phyloP scores from a whole-genome alignment of 1,140 invertebrate genomes.

The Orussus abietinus region DNA sequence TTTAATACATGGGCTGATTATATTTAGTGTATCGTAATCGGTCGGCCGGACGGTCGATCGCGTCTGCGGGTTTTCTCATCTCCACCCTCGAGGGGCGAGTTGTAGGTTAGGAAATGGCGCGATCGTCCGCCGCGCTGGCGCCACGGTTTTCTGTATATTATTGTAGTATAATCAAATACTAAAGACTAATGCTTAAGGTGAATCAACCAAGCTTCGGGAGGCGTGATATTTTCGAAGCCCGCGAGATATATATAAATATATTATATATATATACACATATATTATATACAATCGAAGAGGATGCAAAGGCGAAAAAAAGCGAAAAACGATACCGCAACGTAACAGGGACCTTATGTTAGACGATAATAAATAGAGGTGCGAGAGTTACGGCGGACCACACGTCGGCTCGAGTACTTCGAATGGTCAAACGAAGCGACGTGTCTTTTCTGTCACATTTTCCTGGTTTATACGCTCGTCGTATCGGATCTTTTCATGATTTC shows the following conservation, averaged over 20 bases:
- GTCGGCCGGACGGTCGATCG: slow-evolving; percentile 12
- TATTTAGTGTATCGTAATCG: slow-evolving; percentile 44
- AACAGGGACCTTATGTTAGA: slow-evolving; percentile 6
- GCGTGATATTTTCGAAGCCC: slow-evolving; percentile 38
- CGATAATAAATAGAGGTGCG: slow-evolving; percentile 22
- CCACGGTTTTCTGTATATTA: slow-evolving; percentile 46
- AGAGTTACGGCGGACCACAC: slow-evolving; percentile 8
- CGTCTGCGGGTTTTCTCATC: too few species aligned
- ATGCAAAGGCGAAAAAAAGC: slow-evolving; percentile 1
- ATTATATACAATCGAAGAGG: slow-evolving; percentile 1
- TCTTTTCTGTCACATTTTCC: background rate
- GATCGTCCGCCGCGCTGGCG: slow-evolving; percentile 16
- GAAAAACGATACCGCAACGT: slow-evolving; percentile 4
- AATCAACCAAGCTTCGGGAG: slow-evolving; percentile 37
- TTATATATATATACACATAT: slow-evolving; percentile 11
- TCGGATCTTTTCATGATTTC: background rate
- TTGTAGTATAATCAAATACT: slow-evolving; percentile 51
- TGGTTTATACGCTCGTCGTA: slow-evolving; percentile 6
- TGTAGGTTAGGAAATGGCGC: too few species aligned
- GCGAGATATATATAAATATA: slow-evolving; percentile 26
- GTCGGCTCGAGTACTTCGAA: background rate
- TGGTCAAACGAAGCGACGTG: background rate
- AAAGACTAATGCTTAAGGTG: slow-evolving; percentile 51
- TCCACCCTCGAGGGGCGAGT: background rate
- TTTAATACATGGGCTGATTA: slow-evolving; percentile 48